These are phyloP conservation scores for Myocastor coypus DNA, from an alignment of 2,113 vertebrate genomes.

Conservation along the genomic window DNA sequence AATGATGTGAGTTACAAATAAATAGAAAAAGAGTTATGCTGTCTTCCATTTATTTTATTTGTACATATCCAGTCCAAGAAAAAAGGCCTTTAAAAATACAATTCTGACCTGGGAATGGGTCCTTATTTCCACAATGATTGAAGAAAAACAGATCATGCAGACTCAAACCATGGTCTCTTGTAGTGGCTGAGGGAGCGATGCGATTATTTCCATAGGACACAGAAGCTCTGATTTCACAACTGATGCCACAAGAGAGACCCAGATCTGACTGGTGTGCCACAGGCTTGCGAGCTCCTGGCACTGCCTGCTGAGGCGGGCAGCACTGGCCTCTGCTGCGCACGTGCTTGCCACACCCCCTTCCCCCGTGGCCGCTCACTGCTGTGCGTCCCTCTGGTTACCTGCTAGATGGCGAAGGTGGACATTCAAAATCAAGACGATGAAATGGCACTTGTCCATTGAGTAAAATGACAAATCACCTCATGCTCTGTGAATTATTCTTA, in stretches of 20 bases:
- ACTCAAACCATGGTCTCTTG: constrained; percentile 47
- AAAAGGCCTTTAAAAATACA: constrained; percentile 86
- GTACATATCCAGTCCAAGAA: constrained; percentile 84
- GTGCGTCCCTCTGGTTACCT: neutral
- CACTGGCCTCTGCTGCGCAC: neutral
- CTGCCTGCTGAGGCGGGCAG: neutral
- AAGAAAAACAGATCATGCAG: constrained; percentile 86
- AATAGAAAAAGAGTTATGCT: constrained; percentile 78
- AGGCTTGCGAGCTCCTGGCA: constrained; percentile 17
- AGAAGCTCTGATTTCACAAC: constrained; percentile 76
- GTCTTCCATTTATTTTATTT: constrained; percentile 87
- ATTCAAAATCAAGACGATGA: constrained; percentile 55
- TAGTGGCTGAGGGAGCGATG: constrained; percentile 70
- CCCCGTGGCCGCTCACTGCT: neutral
- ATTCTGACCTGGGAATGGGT: constrained; percentile 76
- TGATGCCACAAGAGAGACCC: constrained; percentile 63
- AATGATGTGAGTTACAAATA: constrained; percentile 79
- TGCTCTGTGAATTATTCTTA: constrained; percentile 7
- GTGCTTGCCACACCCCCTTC: neutral
- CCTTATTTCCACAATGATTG: constrained; percentile 78
- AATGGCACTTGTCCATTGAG: neutral
- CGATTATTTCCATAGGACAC: constrained; percentile 71
- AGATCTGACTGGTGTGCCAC: constrained; percentile 65
- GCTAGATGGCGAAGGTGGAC: neutral
- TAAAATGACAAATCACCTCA: constrained; percentile 20